These are phyloP conservation scores for Gopherus flavomarginatus DNA, from an alignment of 2,113 vertebrate species.

Conservation along the genomic window DNA sequence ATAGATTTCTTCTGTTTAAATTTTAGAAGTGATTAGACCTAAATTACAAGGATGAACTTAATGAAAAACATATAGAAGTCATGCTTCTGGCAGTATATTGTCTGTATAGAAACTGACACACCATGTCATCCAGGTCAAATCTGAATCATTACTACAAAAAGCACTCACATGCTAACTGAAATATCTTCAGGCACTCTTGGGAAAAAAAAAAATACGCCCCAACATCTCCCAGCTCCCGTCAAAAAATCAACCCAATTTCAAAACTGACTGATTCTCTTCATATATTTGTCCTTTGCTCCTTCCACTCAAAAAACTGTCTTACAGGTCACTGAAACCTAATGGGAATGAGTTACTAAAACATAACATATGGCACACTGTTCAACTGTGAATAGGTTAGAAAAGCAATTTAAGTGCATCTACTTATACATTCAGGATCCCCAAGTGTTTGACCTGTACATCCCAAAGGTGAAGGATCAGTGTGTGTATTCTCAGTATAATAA, in stretches of 20 bases:
- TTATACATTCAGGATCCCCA: background rate
- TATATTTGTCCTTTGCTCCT: background rate
- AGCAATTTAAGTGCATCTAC: background rate
- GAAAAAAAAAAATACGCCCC: background rate
- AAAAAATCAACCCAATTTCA: background rate
- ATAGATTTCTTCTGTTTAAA: background rate
- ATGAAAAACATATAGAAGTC: background rate
- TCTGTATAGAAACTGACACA: background rate
- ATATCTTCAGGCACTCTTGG: background rate
- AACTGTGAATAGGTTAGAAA: background rate
- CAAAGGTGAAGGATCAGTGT: background rate
- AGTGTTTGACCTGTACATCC: background rate
- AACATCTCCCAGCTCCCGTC: background rate
- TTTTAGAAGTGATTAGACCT: background rate
- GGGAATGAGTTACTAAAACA: background rate
- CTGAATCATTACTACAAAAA: background rate
- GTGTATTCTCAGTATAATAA: background rate
- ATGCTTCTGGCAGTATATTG: background rate
- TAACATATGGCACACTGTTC: background rate
- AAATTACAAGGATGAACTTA: background rate
- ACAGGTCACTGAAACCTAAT: background rate
- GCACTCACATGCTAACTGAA: background rate
- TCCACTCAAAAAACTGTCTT: background rate
- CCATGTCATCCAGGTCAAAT: background rate
- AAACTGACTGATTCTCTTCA: background rate